Evolutionary conservation across 2,113 vertebrate species (phyloP).

Genomic region (Embiotoca jacksoni): DNA sequence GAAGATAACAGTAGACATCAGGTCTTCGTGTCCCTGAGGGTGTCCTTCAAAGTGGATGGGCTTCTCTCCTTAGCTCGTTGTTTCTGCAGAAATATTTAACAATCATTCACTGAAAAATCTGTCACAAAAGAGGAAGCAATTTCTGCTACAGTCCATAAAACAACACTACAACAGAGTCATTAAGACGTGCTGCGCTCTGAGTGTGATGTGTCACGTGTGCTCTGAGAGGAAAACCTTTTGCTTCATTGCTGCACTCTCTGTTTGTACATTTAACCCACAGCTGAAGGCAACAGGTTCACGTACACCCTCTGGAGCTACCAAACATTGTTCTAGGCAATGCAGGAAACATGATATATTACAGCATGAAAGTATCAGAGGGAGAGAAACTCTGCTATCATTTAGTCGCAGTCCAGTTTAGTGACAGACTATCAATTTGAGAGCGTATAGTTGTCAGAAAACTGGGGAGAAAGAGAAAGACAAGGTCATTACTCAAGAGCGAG

Average conservation of each 20-base stretch:
- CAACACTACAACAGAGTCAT: slow-evolving; percentile 32
- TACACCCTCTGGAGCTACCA: not conserved
- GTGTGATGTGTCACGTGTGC: slow-evolving; percentile 22
- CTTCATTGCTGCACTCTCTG: not conserved
- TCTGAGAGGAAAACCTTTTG: slow-evolving; percentile 20
- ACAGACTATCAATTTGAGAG: slow-evolving; percentile 48
- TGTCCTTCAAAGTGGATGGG: slow-evolving; percentile 14
- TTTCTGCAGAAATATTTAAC: slow-evolving; percentile 40
- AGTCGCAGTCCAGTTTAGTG: slow-evolving; percentile 16
- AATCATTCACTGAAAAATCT: slow-evolving; percentile 17
- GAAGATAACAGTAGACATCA: slow-evolving; percentile 12
- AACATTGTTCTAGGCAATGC: not conserved
- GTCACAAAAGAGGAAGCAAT: slow-evolving; percentile 19
- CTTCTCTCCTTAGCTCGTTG: slow-evolving; percentile 19
- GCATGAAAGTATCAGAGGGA: slow-evolving; percentile 12
- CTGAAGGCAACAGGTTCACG: slow-evolving; percentile 22
- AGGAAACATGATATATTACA: slow-evolving; percentile 11
- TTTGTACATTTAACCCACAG: not conserved
- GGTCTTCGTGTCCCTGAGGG: slow-evolving; percentile 7
- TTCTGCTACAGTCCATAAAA: slow-evolving; percentile 35
- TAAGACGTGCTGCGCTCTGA: slow-evolving; percentile 39
- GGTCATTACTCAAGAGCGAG: slow-evolving; percentile 43
- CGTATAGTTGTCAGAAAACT: not conserved
- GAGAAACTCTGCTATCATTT: slow-evolving; percentile 17
- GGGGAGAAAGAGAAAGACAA: slow-evolving; percentile 28